Evolutionary conservation across 2,797 vertebrate genomes (phyloP), one percentile per base, ranked within the genome.

Genomic region (Thamnophis elegans): DNA sequence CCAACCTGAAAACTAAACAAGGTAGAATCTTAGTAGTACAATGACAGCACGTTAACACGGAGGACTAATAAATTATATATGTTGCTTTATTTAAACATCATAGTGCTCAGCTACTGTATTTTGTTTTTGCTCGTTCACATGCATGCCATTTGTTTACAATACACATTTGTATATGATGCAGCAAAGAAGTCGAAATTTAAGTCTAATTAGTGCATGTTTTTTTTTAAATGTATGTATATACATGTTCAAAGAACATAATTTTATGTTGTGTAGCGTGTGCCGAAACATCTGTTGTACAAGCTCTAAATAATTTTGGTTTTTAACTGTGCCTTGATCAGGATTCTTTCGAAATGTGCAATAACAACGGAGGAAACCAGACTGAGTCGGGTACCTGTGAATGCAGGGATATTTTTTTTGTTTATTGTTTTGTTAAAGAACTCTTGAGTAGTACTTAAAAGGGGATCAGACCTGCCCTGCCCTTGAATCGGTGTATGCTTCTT

Each of bases 31-130:
- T 94, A 94, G 94, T 94, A 95, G 95, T 96, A 96, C 96, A 94
- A 97, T 95, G 96, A 93, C 91, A 95, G 96, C 96, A 96, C 96
- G 96, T 96, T 96, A 96, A 97, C 93, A 7, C 92, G 94, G 94
- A 96, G 96, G 96, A 97, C 95, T 96, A 96, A 92, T 97, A 97
- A 97, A 96, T 97, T 97, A 97, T 97, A 96, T 96, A 73, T 97
- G 96, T 93, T 93, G 92, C 97, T 97, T 97, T 97, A 97, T 97
- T 97, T 97, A 97, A 97, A 93, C 96, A 87, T 96, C 95, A 96
- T 96, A 97, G 97, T 96, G 95, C 94, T 97, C 96, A 95, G 95
- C 97, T 95, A 96, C 95, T 97, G 95, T 96, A 96, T 96, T 96
- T 94, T 32, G 90, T n/a, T 73, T 96, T 95, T 96, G 96, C 95